Evolutionary conservation across 2,797 vertebrate genomes (phyloP).

Genomic region (Alauda arvensis): DNA sequence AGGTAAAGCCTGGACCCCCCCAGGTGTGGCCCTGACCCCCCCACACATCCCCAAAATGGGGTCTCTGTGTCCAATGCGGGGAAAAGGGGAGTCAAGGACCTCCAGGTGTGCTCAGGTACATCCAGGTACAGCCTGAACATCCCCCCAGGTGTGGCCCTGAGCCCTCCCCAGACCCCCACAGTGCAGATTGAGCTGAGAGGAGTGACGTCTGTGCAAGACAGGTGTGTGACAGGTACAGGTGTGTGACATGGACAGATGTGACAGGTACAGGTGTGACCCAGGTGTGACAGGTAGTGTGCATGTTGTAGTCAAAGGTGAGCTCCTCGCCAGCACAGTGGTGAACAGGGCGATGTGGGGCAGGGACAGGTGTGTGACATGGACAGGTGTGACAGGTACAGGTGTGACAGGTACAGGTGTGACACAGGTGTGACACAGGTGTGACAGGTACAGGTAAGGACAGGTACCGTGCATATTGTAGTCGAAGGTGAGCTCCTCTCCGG

Average conservation of each 20-base stretch:
- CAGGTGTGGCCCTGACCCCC: neutral
- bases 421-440: neutral
- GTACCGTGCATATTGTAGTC: conserved; percentile 93
- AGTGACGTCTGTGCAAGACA: neutral
- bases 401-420: neutral
- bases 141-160: neutral
- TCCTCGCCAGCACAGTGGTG: too few relatives aligned
- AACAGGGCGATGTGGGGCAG: neutral
- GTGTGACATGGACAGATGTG: neutral
- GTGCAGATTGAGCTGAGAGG: neutral
- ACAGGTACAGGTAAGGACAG: neutral
- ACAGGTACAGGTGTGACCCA: neutral
- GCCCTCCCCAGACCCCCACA: neutral
- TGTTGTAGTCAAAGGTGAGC: too few relatives aligned
- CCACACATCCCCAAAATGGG: too few relatives aligned
- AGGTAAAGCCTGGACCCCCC: too few relatives aligned
- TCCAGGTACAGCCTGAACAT: neutral
- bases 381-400: neutral
- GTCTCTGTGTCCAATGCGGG: too few relatives aligned
- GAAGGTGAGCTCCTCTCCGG: conserved; percentile 91
- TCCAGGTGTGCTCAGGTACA: neutral
- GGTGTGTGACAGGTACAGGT: neutral
- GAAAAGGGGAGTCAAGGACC: too few relatives aligned
- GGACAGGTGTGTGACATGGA: neutral
- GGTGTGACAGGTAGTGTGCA: neutral